Percentiles rank a stretch among this genome's conserved stretches.
These are phyloP conservation scores for Sepioteuthis lessoniana DNA, from an alignment of 2,888 invertebrate species.

Conservation along the genomic window DNA sequence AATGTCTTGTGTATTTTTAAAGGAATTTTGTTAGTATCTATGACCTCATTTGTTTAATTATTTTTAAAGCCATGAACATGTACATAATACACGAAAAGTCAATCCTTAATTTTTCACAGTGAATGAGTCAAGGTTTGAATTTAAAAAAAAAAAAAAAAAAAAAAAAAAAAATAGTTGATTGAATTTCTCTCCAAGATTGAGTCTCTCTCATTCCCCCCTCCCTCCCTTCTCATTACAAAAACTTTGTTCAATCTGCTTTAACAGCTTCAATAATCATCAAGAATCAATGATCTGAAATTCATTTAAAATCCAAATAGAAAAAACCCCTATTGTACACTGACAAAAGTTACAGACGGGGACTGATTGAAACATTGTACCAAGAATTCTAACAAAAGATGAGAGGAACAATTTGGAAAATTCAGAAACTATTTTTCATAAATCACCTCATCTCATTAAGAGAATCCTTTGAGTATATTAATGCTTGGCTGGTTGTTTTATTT, in stretches of 20 bases:
- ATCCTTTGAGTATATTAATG: neutral
- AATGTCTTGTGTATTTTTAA: neutral
- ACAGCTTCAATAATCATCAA: neutral
- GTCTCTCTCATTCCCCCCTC: neutral
- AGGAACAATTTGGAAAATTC: neutral
- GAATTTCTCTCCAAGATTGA: conserved; percentile 21
- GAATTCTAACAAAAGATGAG: neutral
- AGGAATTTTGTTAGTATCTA: neutral
- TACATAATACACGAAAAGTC: neutral
- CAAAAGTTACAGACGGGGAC: neutral
- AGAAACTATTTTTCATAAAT: neutral
- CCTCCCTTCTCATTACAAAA: neutral
- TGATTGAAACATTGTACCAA: neutral
- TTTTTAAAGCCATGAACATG: neutral
- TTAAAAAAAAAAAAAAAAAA: neutral
- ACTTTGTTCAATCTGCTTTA: neutral
- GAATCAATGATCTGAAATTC: neutral
- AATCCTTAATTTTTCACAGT: neutral
- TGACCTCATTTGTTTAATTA: neutral
- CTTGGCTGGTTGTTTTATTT: neutral
- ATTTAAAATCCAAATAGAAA: neutral
- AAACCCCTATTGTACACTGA: neutral
- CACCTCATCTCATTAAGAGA: neutral
- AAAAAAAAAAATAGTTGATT: neutral
- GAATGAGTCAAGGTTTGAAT: neutral